Evolutionary conservation across 2,113 vertebrate species (phyloP).

Genomic region (Lycaon pictus): DNA sequence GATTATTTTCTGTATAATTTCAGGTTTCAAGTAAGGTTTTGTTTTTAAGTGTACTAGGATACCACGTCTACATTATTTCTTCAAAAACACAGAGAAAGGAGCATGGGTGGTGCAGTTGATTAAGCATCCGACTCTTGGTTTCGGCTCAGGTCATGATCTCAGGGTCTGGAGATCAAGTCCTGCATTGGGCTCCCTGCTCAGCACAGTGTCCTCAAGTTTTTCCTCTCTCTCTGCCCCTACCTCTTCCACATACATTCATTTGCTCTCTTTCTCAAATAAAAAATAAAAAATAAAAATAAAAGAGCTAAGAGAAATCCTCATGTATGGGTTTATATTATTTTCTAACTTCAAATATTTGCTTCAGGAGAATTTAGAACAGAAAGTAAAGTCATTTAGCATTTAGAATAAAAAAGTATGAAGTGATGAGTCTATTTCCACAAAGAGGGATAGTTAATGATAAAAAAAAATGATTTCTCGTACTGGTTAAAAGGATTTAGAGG

Average conservation of each 20-base stretch:
- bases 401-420: slow-evolving; percentile 4
- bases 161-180: background rate
- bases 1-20: background rate
- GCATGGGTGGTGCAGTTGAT: background rate
- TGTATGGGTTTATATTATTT: background rate
- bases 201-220: background rate
- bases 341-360: background rate
- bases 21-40: background rate
- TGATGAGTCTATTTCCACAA: background rate
- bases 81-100: background rate
- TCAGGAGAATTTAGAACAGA: background rate
- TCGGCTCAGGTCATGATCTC: background rate
- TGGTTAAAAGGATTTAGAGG: background rate
- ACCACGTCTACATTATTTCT: slow-evolving; percentile 10
- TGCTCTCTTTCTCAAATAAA: background rate
- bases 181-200: background rate
- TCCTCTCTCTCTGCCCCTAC: background rate
- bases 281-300: background rate
- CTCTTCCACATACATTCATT: too few relatives aligned
- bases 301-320: background rate
- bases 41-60: background rate
- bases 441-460: background rate
- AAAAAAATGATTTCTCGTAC: background rate
- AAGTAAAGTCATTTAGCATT: background rate
- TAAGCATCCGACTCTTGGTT: background rate